Evolutionary conservation across 1,140 invertebrate species (phyloP).

Genomic region (Listronotus bonariensis): DNA sequence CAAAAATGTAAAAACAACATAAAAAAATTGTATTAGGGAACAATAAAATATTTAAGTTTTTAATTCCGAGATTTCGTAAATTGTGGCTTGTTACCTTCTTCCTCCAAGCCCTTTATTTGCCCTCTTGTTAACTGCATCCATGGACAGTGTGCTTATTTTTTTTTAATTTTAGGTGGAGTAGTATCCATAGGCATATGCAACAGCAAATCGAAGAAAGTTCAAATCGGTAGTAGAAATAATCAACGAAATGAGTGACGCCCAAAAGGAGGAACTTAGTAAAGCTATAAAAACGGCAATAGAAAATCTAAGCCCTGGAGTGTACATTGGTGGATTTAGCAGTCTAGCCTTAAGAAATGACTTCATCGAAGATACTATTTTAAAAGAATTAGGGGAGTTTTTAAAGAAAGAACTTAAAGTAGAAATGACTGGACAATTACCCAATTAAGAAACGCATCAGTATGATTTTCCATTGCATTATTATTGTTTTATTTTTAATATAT

Average conservation of each 20-base stretch:
- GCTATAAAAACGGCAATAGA: conserved; percentile 29
- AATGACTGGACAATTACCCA: neutral
- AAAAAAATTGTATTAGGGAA: too few relatives aligned
- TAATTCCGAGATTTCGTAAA: too few relatives aligned
- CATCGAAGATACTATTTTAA: conserved; percentile 36
- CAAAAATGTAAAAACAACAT: too few relatives aligned
- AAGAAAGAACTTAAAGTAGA: conserved; percentile 39
- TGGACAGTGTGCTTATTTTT: too few relatives aligned
- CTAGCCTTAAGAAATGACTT: conserved; percentile 33
- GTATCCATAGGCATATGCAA: conserved; percentile 30
- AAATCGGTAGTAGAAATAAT: conserved; percentile 44
- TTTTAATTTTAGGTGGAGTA: conserved; percentile 41
- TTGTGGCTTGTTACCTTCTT: too few relatives aligned
- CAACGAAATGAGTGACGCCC: conserved; percentile 42
- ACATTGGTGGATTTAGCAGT: conserved; percentile 21
- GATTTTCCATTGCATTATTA: too few relatives aligned
- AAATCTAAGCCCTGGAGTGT: conserved; percentile 33
- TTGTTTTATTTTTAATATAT: too few relatives aligned
- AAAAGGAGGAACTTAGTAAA: conserved; percentile 32
- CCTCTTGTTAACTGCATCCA: too few relatives aligned
- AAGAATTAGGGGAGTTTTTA: conserved; percentile 38
- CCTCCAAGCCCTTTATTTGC: too few relatives aligned
- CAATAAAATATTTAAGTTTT: too few relatives aligned
- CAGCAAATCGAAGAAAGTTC: conserved; percentile 41
- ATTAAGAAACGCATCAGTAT: too few relatives aligned